These are phyloP conservation scores for Glyptemys insculpta DNA, from an alignment of 2,797 vertebrate species.

Conservation along the genomic window DNA sequence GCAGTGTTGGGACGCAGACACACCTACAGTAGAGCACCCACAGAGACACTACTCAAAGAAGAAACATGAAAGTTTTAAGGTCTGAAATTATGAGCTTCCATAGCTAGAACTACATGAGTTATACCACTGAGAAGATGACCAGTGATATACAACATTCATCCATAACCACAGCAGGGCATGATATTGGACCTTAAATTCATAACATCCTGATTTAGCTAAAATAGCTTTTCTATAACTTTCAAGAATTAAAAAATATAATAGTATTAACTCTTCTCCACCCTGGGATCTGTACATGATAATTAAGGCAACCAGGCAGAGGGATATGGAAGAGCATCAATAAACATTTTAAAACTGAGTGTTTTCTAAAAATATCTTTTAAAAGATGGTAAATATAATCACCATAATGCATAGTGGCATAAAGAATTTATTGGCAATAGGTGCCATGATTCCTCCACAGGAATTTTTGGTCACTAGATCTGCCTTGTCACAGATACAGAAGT, in stretches of 20 bases:
- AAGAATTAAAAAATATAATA: background rate
- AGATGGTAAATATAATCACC: too few species aligned
- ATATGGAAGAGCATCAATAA: too few species aligned
- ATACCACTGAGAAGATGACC: background rate
- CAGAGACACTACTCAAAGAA: too few species aligned
- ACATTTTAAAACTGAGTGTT: too few species aligned
- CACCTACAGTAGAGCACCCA: too few species aligned
- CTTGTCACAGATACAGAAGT: background rate
- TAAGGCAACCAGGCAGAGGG: background rate
- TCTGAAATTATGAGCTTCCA: background rate
- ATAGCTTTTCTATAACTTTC: background rate
- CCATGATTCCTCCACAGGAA: too few species aligned
- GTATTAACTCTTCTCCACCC: background rate
- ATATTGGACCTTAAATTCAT: background rate
- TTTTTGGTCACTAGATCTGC: background rate
- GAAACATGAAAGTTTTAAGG: background rate
- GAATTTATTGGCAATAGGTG: too few species aligned
- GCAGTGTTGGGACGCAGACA: too few species aligned
- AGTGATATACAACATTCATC: rapidly evolving
- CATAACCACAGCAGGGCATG: rapidly evolving
- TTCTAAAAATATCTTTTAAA: too few species aligned
- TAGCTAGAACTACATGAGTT: background rate
- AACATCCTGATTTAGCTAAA: background rate
- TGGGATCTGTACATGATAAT: background rate
- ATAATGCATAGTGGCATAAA: too few species aligned